Conservation (phyloP, 2,113 vertebrate species). For the Ovibos moschatus region DNA sequence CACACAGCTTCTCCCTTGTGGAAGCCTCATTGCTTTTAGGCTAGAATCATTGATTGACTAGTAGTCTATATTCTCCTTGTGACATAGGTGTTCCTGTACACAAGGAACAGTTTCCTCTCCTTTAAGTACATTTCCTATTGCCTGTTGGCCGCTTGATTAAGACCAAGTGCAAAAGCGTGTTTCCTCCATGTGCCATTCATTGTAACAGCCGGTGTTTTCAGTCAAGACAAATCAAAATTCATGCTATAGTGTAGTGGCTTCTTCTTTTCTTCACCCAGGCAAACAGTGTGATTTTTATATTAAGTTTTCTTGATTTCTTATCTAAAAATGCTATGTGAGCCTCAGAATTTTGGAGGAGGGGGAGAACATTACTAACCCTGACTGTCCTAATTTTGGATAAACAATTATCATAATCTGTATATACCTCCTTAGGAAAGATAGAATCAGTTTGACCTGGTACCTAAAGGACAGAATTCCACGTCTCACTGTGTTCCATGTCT, state of each 20-base stretch:
- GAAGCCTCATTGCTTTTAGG: not conserved
- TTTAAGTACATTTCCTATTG: not conserved
- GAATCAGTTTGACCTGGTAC: conserved; percentile 43
- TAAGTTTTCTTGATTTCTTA: not conserved
- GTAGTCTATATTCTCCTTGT: not conserved
- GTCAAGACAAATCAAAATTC: not conserved
- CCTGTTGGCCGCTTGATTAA: not conserved
- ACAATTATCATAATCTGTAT: conserved; percentile 18
- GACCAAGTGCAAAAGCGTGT: not conserved
- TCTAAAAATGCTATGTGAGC: not conserved
- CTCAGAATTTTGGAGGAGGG: conserved; percentile 41
- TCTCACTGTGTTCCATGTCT: conserved; percentile 42
- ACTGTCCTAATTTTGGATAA: conserved; percentile 50
- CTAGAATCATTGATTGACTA: not conserved
- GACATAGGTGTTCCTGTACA: not conserved
- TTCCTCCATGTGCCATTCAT: not conserved
- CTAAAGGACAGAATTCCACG: not conserved
- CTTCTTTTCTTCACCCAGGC: not conserved
- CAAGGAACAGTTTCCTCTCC: not conserved
- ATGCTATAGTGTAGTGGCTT: not conserved
- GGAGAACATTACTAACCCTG: conserved; percentile 35
- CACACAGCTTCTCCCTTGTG: not conserved
- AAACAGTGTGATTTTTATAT: not conserved
- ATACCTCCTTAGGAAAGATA: conserved; percentile 41
- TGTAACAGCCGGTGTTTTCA: not conserved